A percentile compares a stretch with the other conserved stretches of the same genome.
phyloP scores from a whole-genome alignment of 35 echinoderm and acorn worm species.

The Apostichopus californicus region DNA sequence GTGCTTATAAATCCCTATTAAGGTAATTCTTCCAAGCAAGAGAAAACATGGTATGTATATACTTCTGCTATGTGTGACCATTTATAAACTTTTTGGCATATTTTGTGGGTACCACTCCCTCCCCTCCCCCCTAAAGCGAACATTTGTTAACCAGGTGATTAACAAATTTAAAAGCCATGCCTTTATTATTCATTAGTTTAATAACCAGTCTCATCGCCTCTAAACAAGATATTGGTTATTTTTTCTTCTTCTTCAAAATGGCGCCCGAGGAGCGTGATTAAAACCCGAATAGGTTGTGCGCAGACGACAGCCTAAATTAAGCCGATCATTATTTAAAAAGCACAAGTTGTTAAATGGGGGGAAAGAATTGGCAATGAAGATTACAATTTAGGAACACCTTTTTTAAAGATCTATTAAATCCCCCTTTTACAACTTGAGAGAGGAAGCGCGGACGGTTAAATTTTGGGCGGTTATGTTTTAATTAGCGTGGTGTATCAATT shows the following conservation, averaged over 20 bases:
- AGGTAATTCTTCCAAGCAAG: no score
- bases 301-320: background rate
- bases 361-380: background rate
- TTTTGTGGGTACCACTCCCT: no score
- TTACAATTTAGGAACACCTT: background rate
- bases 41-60: no score
- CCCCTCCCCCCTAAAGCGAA: no score
- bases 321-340: background rate
- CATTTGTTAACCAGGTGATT: no score
- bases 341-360: background rate
- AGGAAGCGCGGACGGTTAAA: background rate
- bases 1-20: no score
- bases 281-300: background rate
- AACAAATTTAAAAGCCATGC: no score
- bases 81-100: no score
- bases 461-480: background rate
- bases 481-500: slow-evolving; percentile 37
- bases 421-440: background rate
- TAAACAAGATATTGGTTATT: no score
- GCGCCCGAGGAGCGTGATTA: background rate
- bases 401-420: background rate
- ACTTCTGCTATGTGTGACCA: no score
- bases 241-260: background rate
- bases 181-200: no score
- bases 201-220: no score